Evolutionary conservation across 2,888 invertebrate species (phyloP).

Genomic region (Cheilosia impressa): DNA sequence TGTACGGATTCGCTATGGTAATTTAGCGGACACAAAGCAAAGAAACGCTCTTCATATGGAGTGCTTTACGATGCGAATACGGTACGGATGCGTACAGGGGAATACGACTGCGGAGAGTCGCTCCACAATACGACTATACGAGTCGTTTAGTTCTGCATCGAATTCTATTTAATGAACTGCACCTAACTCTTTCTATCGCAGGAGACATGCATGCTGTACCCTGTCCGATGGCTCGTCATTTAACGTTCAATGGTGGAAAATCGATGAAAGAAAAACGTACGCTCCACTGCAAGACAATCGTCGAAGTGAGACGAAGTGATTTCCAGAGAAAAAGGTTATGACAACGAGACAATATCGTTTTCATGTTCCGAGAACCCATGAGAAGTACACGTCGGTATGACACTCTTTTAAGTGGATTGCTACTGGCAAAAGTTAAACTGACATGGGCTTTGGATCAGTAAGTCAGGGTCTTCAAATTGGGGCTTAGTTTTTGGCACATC

Average conservation of each 20-base stretch:
- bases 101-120: slow-evolving; percentile 32
- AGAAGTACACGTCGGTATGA: not conserved
- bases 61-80: slow-evolving; percentile 48
- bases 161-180: slow-evolving; percentile 47
- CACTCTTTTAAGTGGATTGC: not conserved
- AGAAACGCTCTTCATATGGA: slow-evolving; percentile 22
- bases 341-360: slow-evolving; percentile 19
- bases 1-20: slow-evolving; percentile 69
- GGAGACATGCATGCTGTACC: slow-evolving; percentile 31
- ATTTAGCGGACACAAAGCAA: slow-evolving; percentile 54
- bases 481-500: too few species aligned
- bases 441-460: too few species aligned
- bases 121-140: slow-evolving; percentile 29
- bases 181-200: slow-evolving; percentile 36
- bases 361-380: not conserved
- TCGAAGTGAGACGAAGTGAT: slow-evolving; percentile 30
- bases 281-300: slow-evolving; percentile 21
- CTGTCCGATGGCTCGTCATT: slow-evolving; percentile 7
- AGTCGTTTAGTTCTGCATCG: slow-evolving; percentile 62
- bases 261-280: slow-evolving; percentile 41
- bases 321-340: slow-evolving; percentile 32
- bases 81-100: slow-evolving; percentile 56
- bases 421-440: too few species aligned
- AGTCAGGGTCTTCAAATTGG: too few species aligned
- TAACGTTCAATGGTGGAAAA: slow-evolving; percentile 42